phyloP scores from a whole-genome alignment of 2,113 vertebrate genomes.

The Sorex araneus region DNA sequence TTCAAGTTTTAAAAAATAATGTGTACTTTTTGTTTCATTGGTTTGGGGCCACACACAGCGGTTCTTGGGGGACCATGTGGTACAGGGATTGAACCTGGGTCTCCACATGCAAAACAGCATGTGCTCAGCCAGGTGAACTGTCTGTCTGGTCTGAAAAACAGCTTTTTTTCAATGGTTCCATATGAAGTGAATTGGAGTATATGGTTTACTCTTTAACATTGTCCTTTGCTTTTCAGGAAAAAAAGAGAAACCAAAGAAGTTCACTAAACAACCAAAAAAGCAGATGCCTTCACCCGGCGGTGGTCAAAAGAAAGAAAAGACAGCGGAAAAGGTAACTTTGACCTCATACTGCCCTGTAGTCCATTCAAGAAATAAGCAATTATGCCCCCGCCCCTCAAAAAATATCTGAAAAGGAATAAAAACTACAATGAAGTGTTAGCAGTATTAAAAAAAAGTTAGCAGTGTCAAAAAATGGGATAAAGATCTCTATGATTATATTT shows the following conservation, averaged over 20 bases:
- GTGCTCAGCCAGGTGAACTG: no score
- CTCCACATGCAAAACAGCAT: no score
- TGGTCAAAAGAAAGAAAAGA: slow-evolving; percentile 94
- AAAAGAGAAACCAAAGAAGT: slow-evolving; percentile 93
- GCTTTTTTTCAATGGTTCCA: neutral
- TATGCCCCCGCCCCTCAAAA: neutral
- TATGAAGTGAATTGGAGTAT: neutral
- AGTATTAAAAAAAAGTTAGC: neutral
- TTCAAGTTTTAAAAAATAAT: slow-evolving; percentile 28
- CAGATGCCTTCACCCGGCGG: slow-evolving; percentile 94
- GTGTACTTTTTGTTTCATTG: neutral
- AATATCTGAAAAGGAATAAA: slow-evolving; percentile 18
- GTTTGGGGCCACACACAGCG: no score
- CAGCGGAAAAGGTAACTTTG: slow-evolving; percentile 92
- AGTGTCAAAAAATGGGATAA: slow-evolving; percentile 1
- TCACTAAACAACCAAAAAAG: slow-evolving; percentile 93
- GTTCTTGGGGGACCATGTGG: no score
- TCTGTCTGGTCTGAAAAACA: neutral
- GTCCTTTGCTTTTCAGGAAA: slow-evolving; percentile 85
- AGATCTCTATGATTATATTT: neutral
- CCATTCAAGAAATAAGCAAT: slow-evolving; percentile 20
- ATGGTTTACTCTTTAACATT: neutral
- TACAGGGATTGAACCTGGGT: no score
- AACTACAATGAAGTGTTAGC: neutral
- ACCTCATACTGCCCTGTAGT: slow-evolving; percentile 13